These are phyloP conservation scores for Macropodus opercularis DNA, from an alignment of 2,797 vertebrate species.

Conservation along the genomic window DNA sequence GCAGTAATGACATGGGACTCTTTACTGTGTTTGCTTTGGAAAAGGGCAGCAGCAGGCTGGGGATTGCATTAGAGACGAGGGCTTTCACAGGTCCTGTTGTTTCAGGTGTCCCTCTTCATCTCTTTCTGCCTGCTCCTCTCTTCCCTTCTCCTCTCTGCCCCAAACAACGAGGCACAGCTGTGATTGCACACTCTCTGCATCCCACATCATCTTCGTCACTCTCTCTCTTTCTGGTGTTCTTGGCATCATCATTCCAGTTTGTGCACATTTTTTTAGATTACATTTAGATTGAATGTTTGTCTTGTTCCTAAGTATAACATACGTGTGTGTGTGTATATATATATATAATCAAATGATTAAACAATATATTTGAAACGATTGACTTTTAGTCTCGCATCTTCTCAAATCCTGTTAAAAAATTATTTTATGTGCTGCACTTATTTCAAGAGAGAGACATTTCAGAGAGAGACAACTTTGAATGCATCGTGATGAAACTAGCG, in stretches of 20 bases:
- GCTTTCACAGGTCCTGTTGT: conserved; percentile 30
- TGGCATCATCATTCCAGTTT: neutral
- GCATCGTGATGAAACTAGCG: too few species aligned
- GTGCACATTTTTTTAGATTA: neutral
- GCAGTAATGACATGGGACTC: conserved; percentile 10
- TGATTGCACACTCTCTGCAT: conserved; percentile 4
- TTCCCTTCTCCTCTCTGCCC: conserved; percentile 11
- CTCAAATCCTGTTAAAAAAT: too few species aligned
- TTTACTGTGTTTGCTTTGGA: conserved; percentile 33
- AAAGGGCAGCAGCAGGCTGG: conserved; percentile 25
- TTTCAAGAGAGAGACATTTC: too few species aligned
- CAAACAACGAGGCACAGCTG: conserved; percentile 28
- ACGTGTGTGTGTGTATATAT: too few species aligned
- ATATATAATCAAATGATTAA: too few species aligned
- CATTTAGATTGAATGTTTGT: neutral
- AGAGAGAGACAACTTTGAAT: too few species aligned
- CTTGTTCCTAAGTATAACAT: neutral
- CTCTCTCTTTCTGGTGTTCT: neutral
- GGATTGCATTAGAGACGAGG: conserved; percentile 23
- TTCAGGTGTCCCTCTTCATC: conserved; percentile 26
- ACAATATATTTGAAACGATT: too few species aligned
- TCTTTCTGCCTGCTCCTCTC: conserved; percentile 18
- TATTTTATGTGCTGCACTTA: too few species aligned
- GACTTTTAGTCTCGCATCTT: too few species aligned
- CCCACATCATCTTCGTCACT: conserved; percentile 19